These are phyloP conservation scores for Hippocampus comes DNA, from an alignment of 2,113 vertebrate species.

Conservation along the genomic window DNA sequence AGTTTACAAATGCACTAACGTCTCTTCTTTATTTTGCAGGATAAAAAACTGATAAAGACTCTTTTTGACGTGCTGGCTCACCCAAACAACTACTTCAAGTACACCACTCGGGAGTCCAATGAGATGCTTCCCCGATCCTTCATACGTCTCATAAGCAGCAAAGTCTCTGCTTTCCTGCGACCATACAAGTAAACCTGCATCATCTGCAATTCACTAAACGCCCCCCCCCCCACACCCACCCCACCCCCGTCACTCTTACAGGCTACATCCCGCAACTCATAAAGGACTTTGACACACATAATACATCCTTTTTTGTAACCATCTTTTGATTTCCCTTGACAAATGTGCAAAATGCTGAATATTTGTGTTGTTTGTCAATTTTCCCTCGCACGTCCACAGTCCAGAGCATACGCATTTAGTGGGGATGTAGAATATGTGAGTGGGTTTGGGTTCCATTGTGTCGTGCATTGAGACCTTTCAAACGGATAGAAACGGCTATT, in stretches of 20 bases:
- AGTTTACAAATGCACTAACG: not conserved
- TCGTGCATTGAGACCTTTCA: slow-evolving; percentile 49
- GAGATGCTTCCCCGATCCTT: slow-evolving; percentile 97
- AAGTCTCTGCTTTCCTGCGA: slow-evolving; percentile 94
- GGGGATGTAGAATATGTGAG: slow-evolving; percentile 49
- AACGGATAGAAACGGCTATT: slow-evolving; percentile 33
- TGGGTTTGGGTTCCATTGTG: slow-evolving; percentile 50
- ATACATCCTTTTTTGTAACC: slow-evolving; percentile 32
- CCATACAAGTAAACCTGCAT: slow-evolving; percentile 88
- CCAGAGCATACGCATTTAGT: slow-evolving; percentile 39
- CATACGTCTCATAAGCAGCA: slow-evolving; percentile 96
- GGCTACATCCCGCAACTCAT: slow-evolving; percentile 46
- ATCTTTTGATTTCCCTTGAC: slow-evolving; percentile 50
- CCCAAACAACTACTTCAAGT: slow-evolving; percentile 98
- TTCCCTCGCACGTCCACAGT: slow-evolving; percentile 46
- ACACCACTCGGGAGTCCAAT: slow-evolving; percentile 93
- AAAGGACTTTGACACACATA: slow-evolving; percentile 54
- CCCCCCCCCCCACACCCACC: not conserved
- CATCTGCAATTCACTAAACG: not conserved
- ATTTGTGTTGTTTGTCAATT: slow-evolving; percentile 29
- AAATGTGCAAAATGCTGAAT: slow-evolving; percentile 57
- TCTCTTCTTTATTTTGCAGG: slow-evolving; percentile 67
- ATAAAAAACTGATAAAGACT: slow-evolving; percentile 99
- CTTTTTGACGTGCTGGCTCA: slow-evolving; percentile 97
- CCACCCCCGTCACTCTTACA: slow-evolving; percentile 16